Conservation (phyloP, 2,113 vertebrate genomes). For the Lagopus leucura region DNA sequence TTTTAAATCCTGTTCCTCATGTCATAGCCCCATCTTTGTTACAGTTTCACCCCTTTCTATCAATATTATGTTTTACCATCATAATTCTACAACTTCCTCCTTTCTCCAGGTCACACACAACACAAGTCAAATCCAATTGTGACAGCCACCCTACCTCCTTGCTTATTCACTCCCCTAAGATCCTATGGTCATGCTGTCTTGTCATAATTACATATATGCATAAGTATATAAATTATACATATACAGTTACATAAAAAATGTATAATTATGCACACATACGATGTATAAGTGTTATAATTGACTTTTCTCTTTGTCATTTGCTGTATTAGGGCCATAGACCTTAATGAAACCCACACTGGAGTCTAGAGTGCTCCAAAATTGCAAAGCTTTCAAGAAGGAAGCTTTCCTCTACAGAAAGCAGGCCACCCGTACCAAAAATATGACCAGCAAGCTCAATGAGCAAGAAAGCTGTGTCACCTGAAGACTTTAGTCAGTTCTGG, state of each 20-base stretch:
- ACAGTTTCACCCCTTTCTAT: neutral
- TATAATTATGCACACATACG: too few relatives aligned
- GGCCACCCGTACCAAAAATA: neutral
- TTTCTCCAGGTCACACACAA: neutral
- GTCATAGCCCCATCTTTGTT: neutral
- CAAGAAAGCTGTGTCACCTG: neutral
- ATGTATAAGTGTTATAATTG: neutral
- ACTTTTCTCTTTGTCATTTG: neutral
- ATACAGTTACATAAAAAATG: too few relatives aligned
- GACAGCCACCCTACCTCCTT: neutral
- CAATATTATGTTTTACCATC: neutral
- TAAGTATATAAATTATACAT: too few relatives aligned
- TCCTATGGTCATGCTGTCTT: neutral
- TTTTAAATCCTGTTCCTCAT: neutral
- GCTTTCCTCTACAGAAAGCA: neutral
- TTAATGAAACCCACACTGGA: neutral
- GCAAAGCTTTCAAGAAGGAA: neutral
- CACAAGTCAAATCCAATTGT: neutral
- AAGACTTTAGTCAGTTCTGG: neutral
- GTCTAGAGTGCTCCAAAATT: neutral
- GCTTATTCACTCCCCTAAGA: neutral
- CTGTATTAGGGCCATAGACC: neutral
- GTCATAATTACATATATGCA: too few relatives aligned
- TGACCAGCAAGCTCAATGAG: neutral
- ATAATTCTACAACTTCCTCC: neutral